A percentile compares a stretch with the other conserved stretches of the same genome.
These are phyloP conservation scores for Uria lomvia DNA, from an alignment of 2,113 vertebrate genomes.

Conservation along the genomic window DNA sequence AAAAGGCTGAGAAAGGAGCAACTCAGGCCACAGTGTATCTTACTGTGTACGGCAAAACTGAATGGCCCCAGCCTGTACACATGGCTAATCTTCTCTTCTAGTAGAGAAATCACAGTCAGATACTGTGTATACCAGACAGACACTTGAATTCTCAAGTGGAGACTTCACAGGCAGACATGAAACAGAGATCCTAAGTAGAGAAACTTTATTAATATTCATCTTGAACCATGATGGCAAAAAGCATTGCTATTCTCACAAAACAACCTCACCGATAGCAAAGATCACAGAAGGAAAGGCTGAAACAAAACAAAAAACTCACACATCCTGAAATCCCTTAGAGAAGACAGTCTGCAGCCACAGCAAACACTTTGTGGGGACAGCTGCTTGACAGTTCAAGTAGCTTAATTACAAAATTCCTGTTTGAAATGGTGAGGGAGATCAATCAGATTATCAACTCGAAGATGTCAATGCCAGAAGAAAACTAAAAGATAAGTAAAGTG, in stretches of 20 bases:
- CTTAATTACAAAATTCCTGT: neutral
- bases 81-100: neutral
- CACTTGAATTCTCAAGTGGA: neutral
- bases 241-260: neutral
- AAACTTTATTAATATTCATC: neutral
- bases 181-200: neutral
- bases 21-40: neutral
- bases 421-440: neutral
- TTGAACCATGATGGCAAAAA: neutral
- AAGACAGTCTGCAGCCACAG: neutral
- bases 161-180: neutral
- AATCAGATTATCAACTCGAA: neutral
- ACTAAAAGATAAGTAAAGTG: neutral
- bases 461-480: neutral
- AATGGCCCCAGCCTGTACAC: neutral
- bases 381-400: neutral
- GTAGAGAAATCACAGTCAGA: neutral
- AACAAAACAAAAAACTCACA: neutral
- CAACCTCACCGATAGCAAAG: neutral
- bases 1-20: slow-evolving; percentile 19
- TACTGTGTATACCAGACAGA: neutral
- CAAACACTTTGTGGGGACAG: neutral
- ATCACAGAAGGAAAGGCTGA: neutral
- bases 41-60: neutral
- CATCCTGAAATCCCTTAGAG: neutral